Evolutionary conservation across 2,113 vertebrate genomes (phyloP).

Genomic region (Zapus hudsonius): DNA sequence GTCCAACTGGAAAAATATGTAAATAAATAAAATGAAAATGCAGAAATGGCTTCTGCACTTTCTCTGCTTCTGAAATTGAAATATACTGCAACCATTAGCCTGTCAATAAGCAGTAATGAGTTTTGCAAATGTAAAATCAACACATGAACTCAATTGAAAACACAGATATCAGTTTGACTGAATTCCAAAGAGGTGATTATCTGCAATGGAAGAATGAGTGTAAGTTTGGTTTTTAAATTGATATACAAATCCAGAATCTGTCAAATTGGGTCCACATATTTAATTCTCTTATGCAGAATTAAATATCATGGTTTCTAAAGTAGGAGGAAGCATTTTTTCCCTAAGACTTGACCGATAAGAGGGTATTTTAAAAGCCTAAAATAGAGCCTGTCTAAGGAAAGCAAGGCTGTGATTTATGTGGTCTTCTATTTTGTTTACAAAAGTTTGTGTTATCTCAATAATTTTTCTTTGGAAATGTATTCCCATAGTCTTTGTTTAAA

Average conservation of each 20-base stretch:
- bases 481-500: neutral
- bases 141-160: slow-evolving; percentile 45
- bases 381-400: neutral
- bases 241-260: slow-evolving; percentile 22
- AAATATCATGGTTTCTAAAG: neutral
- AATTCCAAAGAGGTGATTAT: slow-evolving; percentile 9
- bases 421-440: neutral
- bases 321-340: neutral
- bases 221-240: slow-evolving; percentile 11
- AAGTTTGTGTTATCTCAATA: neutral
- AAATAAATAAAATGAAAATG: slow-evolving; percentile 45
- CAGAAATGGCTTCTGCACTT: neutral
- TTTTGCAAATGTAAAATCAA: slow-evolving; percentile 66
- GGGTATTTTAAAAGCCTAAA: neutral
- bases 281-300: slow-evolving; percentile 19
- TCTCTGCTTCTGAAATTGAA: slow-evolving; percentile 53
- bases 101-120: slow-evolving; percentile 49
- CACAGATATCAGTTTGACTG: slow-evolving; percentile 62
- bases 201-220: slow-evolving; percentile 8
- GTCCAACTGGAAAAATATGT: neutral
- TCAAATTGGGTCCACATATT: neutral
- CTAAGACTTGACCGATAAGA: neutral
- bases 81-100: slow-evolving; percentile 35
- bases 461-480: neutral
- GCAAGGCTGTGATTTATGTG: neutral